A percentile compares a stretch with the other conserved stretches of the same genome.
These are phyloP conservation scores for Grammomys dolichurus DNA, from an alignment of 2,113 vertebrate species.

Conservation along the genomic window DNA sequence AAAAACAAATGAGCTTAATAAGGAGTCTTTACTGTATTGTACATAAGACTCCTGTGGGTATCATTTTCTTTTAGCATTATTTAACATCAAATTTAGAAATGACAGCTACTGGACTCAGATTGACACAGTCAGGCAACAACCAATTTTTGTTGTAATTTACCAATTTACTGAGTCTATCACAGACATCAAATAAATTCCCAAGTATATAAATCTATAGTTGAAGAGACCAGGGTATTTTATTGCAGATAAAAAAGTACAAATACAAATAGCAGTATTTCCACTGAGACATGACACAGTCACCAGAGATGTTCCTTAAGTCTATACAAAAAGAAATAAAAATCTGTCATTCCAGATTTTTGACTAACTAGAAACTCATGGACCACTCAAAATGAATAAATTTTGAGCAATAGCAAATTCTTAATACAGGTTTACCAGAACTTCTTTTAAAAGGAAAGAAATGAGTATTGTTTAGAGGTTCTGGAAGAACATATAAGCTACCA, in stretches of 20 bases:
- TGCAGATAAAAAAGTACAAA: conserved; percentile 73
- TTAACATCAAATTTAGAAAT: conserved; percentile 46
- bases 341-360: conserved; percentile 54
- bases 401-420: conserved; percentile 36
- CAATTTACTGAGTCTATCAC: conserved; percentile 36
- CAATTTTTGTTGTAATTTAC: not conserved
- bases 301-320: conserved; percentile 51
- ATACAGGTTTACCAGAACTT: conserved; percentile 49
- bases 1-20: not conserved
- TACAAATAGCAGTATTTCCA: conserved; percentile 57
- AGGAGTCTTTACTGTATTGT: not conserved
- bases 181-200: conserved; percentile 41
- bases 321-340: conserved; percentile 49
- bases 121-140: conserved; percentile 32
- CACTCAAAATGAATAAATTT: conserved; percentile 65
- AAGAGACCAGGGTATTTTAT: conserved; percentile 65
- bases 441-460: conserved; percentile 35
- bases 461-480: conserved; percentile 12
- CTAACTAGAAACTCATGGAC: conserved; percentile 35
- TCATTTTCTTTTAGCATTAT: conserved; percentile 50
- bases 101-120: conserved; percentile 53
- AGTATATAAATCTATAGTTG: conserved; percentile 58
- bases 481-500: not conserved
- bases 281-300: conserved; percentile 45
- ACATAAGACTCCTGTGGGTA: not conserved